Percentiles rank a stretch among this genome's conserved stretches.
Conservation (phyloP, 2,888 invertebrate genomes). For the Apamea monoglypha region DNA sequence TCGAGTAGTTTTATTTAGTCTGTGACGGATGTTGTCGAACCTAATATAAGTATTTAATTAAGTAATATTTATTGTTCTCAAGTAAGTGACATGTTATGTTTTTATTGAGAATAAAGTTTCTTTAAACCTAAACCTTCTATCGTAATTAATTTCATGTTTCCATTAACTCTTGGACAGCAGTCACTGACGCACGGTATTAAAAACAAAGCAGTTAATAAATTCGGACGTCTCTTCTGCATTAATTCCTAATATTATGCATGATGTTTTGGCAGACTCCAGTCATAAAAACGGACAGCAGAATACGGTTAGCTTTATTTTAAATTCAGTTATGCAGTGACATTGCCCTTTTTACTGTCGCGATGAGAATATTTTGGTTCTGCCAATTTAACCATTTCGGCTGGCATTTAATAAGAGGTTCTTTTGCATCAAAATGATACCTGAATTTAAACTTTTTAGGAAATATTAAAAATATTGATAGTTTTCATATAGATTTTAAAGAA, state of each 20-base stretch:
- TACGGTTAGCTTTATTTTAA: conserved; percentile 24
- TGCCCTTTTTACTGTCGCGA: neutral
- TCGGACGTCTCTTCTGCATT: conserved; percentile 21
- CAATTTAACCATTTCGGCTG: neutral
- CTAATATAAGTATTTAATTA: too few species aligned
- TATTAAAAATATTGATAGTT: neutral
- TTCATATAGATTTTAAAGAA: neutral
- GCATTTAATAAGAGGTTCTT: neutral
- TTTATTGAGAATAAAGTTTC: too few species aligned
- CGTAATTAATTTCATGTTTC: neutral
- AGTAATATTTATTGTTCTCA: too few species aligned
- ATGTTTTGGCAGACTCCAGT: conserved; percentile 33
- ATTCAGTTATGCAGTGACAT: conserved; percentile 18
- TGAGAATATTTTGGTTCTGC: conserved; percentile 8
- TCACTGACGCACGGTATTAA: neutral
- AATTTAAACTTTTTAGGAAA: neutral
- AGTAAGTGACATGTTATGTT: too few species aligned
- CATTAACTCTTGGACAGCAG: neutral
- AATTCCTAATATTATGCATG: conserved; percentile 40
- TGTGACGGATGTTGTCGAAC: too few species aligned
- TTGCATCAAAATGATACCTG: neutral
- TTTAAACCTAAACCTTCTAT: too few species aligned
- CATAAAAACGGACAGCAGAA: conserved; percentile 22
- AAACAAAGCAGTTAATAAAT: conserved; percentile 33
- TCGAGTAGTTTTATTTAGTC: too few species aligned